Conservation (phyloP, 2,113 vertebrate species). For the Mionectes macconnelli region DNA sequence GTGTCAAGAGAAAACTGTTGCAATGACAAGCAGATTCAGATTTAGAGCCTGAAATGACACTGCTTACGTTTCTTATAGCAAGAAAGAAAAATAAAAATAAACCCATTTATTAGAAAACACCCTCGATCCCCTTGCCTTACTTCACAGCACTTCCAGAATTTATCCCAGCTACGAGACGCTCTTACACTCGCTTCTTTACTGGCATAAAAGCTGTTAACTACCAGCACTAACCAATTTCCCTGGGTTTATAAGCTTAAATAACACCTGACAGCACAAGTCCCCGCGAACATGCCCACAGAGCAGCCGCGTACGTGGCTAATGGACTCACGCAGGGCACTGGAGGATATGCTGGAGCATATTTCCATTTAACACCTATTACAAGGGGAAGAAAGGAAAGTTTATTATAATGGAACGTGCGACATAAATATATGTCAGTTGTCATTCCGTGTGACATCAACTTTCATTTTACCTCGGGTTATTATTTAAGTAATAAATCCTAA, state of each 20-base stretch:
- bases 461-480: slow-evolving; percentile 70
- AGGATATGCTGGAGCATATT: slow-evolving; percentile 36
- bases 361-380: slow-evolving; percentile 66
- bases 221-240: not conserved
- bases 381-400: slow-evolving; percentile 46
- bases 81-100: not conserved
- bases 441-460: slow-evolving; percentile 60
- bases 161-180: not conserved
- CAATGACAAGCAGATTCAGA: not conserved
- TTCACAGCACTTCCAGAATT: not conserved
- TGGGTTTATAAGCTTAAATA: slow-evolving; percentile 2
- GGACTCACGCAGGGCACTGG: slow-evolving; percentile 54
- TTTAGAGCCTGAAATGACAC: not conserved
- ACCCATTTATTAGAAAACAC: not conserved
- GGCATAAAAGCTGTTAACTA: not conserved
- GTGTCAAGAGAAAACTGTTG: not conserved
- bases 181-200: not conserved
- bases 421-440: slow-evolving; percentile 72
- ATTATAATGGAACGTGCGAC: slow-evolving; percentile 46
- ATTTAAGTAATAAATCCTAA: slow-evolving; percentile 78
- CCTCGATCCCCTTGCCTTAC: not conserved
- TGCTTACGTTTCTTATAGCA: not conserved
- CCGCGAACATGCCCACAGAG: slow-evolving; percentile 25
- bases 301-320: not conserved
- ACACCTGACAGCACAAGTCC: slow-evolving; percentile 32